Conservation (phyloP, 2,797 vertebrate species). For the Podarcis lilfordi region DNA sequence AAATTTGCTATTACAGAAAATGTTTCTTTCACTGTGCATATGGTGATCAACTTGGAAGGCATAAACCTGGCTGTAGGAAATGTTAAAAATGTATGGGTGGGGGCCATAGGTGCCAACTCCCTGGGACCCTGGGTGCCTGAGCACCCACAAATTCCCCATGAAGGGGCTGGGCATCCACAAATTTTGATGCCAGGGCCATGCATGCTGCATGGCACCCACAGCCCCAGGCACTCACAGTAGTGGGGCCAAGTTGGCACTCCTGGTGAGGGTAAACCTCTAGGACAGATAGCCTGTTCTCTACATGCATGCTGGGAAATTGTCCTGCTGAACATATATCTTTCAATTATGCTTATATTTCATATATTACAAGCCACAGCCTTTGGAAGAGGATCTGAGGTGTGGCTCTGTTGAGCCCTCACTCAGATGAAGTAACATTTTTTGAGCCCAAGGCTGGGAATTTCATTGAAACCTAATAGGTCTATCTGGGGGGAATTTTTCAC, state of each 20-base stretch:
- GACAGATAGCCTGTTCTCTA: neutral
- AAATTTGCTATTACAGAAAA: neutral
- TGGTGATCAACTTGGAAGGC: neutral
- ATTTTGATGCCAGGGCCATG: too few relatives aligned
- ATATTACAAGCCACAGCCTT: neutral
- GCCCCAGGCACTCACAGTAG: too few relatives aligned
- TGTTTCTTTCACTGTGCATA: neutral
- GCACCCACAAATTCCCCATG: too few relatives aligned
- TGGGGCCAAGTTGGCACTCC: too few relatives aligned
- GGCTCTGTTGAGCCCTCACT: neutral
- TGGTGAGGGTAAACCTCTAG: neutral
- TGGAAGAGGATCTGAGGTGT: neutral
- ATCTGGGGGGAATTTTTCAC: neutral
- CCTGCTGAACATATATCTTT: neutral
- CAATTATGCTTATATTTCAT: neutral
- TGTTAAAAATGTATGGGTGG: neutral
- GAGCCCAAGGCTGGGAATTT: slow-evolving; percentile 9
- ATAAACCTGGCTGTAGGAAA: neutral
- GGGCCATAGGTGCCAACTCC: neutral
- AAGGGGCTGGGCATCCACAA: too few relatives aligned
- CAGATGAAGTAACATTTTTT: slow-evolving; percentile 1
- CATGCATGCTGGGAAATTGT: neutral
- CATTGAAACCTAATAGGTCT: neutral
- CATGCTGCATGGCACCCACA: too few relatives aligned
- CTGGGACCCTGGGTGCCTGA: too few relatives aligned